Base-by-base conservation (phyloP, 2,113 vertebrate species). In the Chloroceryle aenea region DNA sequence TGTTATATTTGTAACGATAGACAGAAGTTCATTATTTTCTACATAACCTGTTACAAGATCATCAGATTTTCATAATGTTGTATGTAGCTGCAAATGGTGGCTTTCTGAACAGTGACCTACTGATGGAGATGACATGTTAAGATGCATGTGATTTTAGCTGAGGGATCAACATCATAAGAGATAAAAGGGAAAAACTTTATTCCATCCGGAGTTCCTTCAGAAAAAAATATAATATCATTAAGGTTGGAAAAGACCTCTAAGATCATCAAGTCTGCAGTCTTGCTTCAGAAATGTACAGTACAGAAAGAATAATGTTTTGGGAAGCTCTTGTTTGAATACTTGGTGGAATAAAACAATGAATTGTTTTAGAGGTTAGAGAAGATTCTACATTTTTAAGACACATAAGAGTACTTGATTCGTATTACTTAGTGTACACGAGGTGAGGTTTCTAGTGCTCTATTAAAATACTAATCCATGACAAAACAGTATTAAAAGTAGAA, bases 341-440 rank as follows among this genome's bases (percentile, higher is more conserved):
- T 53, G 30, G 23, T 75, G 52, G 47, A 78, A 72, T 89, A 45
- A 82, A 75, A 63, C n/a, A 2, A 21, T 34, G 6, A 43, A 21
- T 58, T 85, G 13, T 52, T 74, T 78, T 45, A 50, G 32, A 47
- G 13, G 3, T 45, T 63, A n/a, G 63, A 82, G 48, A 66, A 82
- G 16, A 22, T 45, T 19, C 8, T 18, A 19, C 0, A 2, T 45
- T 56, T 10, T 43, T 76, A 1, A n/a, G 42, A 42, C 14, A 15
- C 25, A 17, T 56, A 20, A 55, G 6, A 52, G 63, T 40, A 30
- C 21, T 25, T 90, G 2, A 11, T 73, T 74, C 1, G 1, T 48
- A 7, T 42, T 67, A 21, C 68, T 61, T 62, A 29, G 26, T 71
- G 25, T 62, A 13, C n/a, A 7, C 0, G 8, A 48, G 3, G 0